Evolutionary conservation across 2,113 vertebrate species (phyloP).

Genomic region (Rana temporaria): DNA sequence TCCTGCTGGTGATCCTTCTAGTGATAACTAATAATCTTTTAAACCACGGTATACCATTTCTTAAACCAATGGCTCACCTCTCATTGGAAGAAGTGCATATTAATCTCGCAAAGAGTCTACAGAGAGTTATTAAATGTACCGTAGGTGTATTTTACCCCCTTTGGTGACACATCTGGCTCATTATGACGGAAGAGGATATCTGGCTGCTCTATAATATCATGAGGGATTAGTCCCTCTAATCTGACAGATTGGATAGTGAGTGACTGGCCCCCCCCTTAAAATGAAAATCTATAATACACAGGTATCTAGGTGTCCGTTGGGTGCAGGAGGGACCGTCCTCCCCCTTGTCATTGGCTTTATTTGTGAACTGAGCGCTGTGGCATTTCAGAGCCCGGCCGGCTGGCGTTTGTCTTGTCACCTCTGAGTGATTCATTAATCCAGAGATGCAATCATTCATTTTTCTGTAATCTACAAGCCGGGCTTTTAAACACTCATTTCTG

Average conservation of each 20-base stretch:
- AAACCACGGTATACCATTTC: too few species aligned
- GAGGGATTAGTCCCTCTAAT: too few species aligned
- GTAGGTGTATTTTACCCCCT: too few species aligned
- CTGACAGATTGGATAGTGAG: not conserved
- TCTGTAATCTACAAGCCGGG: conserved; percentile 33
- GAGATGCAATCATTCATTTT: conserved; percentile 39
- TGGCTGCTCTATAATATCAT: too few species aligned
- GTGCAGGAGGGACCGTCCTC: not conserved
- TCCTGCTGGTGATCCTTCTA: too few species aligned
- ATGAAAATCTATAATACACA: not conserved
- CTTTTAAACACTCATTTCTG: conserved; percentile 23
- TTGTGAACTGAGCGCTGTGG: not conserved
- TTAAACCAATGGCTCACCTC: too few species aligned
- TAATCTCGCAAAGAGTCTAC: too few species aligned
- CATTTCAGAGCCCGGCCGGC: not conserved
- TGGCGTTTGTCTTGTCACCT: conserved; percentile 12
- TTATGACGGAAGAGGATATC: too few species aligned
- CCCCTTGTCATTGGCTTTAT: conserved; percentile 10
- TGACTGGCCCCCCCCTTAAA: not conserved
- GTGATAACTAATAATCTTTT: too few species aligned
- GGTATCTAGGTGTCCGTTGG: not conserved
- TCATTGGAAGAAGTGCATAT: too few species aligned
- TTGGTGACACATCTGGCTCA: too few species aligned
- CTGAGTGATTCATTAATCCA: conserved; percentile 27
- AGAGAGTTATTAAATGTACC: too few species aligned